phyloP scores from a whole-genome alignment of 2,797 vertebrate species.

The Oophaga sylvatica region DNA sequence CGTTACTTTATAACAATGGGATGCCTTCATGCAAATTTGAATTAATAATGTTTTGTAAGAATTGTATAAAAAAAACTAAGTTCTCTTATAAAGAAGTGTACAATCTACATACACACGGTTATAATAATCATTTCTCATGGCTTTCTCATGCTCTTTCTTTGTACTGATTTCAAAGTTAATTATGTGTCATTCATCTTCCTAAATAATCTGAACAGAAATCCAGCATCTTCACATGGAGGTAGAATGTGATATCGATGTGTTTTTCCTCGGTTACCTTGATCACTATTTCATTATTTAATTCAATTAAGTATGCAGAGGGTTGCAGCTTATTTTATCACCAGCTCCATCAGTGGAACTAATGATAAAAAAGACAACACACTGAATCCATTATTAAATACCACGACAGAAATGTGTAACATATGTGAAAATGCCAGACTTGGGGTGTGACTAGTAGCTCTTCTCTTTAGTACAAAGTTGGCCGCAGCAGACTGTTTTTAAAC shows the following conservation, averaged over 20 bases:
- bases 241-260: neutral
- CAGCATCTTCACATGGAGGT: constrained; percentile 3
- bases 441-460: neutral
- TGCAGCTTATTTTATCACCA: constrained; percentile 26
- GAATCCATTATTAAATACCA: constrained; percentile 36
- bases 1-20: too few relatives aligned
- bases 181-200: neutral
- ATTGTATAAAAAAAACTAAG: neutral
- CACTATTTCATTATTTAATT: constrained; percentile 38
- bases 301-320: constrained; percentile 18
- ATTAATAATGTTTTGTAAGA: too few relatives aligned
- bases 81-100: neutral
- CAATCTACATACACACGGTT: neutral
- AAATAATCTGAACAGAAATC: neutral
- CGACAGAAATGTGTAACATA: constrained; percentile 47
- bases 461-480: neutral
- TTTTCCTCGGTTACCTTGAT: constrained; percentile 19
- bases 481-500: neutral
- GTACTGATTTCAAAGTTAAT: neutral
- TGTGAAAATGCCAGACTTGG: constrained; percentile 34
- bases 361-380: constrained; percentile 24
- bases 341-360: constrained; percentile 35
- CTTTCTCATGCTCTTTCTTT: neutral
- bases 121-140: neutral
- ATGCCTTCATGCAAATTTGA: too few relatives aligned